Evolutionary conservation across 2,888 invertebrate genomes (phyloP).

Genomic region (Chymomyza amoena): DNA sequence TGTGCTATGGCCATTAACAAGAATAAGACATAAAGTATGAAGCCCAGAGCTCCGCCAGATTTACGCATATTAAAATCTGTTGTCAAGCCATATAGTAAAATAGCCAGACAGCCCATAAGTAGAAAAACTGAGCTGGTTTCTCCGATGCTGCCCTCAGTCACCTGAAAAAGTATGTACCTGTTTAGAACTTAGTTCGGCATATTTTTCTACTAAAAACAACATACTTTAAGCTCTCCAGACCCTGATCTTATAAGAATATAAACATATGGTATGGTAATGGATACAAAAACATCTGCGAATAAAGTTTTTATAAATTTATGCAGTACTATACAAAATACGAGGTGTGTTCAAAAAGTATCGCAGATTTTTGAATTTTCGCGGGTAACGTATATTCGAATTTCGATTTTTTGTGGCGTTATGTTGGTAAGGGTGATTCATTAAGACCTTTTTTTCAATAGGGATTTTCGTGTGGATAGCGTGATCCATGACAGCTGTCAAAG

Average conservation of each 20-base stretch:
- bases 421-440: too few relatives aligned
- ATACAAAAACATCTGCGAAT: neutral
- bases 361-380: too few relatives aligned
- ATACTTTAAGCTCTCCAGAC: neutral
- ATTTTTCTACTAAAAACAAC: neutral
- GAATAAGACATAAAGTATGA: conserved; percentile 21
- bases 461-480: too few relatives aligned
- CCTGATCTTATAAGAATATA: conserved; percentile 20
- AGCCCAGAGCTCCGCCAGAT: conserved; percentile 29
- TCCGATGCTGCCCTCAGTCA: conserved; percentile 52
- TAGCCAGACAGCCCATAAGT: conserved; percentile 35
- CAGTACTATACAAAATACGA: too few relatives aligned
- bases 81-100: conserved; percentile 45
- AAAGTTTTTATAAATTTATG: neutral
- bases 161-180: conserved; percentile 19
- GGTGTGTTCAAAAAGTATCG: too few relatives aligned
- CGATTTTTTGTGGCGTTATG: too few relatives aligned
- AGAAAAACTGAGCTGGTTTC: conserved; percentile 58
- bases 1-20: conserved; percentile 16
- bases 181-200: neutral
- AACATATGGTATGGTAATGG: conserved; percentile 20
- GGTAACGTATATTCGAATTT: too few relatives aligned
- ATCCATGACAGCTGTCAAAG: too few relatives aligned
- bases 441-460: too few relatives aligned
- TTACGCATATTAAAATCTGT: conserved; percentile 53